A percentile compares a stretch with the other conserved stretches of the same genome.
Conservation (phyloP, 2,888 invertebrate genomes). For the Yponomeuta sedellus region DNA sequence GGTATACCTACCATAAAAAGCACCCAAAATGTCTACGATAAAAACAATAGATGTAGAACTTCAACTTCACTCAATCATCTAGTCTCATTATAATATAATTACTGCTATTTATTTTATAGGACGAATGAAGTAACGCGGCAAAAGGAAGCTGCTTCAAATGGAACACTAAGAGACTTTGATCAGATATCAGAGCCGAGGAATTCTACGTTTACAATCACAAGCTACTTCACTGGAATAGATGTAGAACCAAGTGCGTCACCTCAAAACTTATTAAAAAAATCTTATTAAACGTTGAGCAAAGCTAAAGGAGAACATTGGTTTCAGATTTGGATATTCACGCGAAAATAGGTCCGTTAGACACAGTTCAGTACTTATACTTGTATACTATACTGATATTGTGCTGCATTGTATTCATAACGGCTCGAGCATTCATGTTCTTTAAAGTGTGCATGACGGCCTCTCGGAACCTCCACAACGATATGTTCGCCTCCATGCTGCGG, state of each 20-base stretch:
- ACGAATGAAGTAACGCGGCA: constrained; percentile 66
- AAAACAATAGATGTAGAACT: too few species aligned
- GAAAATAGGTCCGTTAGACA: constrained; percentile 60
- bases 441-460: constrained; percentile 86
- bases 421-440: constrained; percentile 82
- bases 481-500: constrained; percentile 87
- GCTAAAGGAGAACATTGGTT: constrained; percentile 13
- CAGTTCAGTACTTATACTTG: constrained; percentile 62
- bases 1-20: too few species aligned
- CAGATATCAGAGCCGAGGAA: constrained; percentile 38
- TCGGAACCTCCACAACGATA: constrained; percentile 85
- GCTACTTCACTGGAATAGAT: constrained; percentile 57
- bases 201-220: constrained; percentile 47
- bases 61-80: too few species aligned
- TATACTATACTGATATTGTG: constrained; percentile 61
- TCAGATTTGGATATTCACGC: constrained; percentile 62
- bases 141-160: constrained; percentile 57
- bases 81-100: too few species aligned
- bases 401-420: constrained; percentile 74
- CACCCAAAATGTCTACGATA: too few species aligned
- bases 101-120: constrained; percentile 33
- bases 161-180: constrained; percentile 49
- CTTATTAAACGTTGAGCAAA: neutral
- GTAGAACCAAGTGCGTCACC: constrained; percentile 40
- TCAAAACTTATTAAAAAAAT: neutral